A percentile compares a stretch with the other conserved stretches of the same genome.
Conservation (phyloP, 2,888 invertebrate species). For the Tipula lateralis region DNA sequence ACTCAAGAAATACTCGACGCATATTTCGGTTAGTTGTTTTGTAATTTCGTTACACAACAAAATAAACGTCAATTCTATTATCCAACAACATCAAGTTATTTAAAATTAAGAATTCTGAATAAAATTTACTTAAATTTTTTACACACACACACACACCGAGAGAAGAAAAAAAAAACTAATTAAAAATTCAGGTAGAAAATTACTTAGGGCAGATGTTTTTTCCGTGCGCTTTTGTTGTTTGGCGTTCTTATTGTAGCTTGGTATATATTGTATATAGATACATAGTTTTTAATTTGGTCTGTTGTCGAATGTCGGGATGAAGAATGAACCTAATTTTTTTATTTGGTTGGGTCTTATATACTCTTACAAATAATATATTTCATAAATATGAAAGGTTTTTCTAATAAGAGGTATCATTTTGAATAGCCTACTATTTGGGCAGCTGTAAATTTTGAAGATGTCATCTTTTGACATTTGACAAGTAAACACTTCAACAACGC, state of each 20-base stretch:
- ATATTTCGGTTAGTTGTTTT: neutral
- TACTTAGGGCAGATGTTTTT: conserved; percentile 16
- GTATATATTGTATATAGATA: neutral
- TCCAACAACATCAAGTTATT: conserved; percentile 4
- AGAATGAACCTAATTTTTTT: neutral
- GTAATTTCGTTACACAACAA: neutral
- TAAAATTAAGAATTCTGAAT: neutral
- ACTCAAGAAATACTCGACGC: neutral
- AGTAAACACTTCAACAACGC: too few relatives aligned
- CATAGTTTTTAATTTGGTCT: neutral
- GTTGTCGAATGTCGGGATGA: neutral
- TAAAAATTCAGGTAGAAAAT: conserved; percentile 7
- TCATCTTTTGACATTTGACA: too few relatives aligned
- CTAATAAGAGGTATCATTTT: too few relatives aligned
- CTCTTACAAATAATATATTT: neutral
- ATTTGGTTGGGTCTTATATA: neutral
- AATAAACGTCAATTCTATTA: neutral
- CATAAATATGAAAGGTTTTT: too few relatives aligned
- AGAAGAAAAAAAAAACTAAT: neutral
- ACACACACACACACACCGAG: too few relatives aligned
- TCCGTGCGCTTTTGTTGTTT: neutral
- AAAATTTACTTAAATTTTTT: conserved; percentile 1
- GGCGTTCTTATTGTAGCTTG: neutral
- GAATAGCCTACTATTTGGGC: too few relatives aligned
- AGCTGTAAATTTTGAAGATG: too few relatives aligned